These are phyloP conservation scores for Oligia strigilis DNA, from an alignment of 2,888 invertebrate species.

Conservation along the genomic window DNA sequence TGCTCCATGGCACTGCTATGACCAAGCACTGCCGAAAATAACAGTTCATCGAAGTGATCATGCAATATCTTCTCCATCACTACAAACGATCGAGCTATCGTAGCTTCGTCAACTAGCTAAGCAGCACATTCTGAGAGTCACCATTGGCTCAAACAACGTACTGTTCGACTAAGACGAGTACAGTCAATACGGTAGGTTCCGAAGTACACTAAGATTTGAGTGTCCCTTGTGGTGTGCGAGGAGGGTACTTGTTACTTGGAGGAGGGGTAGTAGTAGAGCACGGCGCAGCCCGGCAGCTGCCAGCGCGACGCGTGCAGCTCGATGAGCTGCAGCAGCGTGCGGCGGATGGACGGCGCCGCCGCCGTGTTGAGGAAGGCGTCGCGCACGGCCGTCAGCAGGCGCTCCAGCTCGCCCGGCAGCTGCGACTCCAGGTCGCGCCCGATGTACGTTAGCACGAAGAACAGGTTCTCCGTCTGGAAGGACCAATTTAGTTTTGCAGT, in stretches of 20 bases:
- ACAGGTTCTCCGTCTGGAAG: conserved; percentile 95
- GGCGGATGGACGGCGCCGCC: conserved; percentile 94
- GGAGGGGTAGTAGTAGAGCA: conserved; percentile 96
- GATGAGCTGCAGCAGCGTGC: conserved; percentile 96
- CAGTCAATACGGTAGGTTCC: no score
- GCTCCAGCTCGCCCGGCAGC: conserved; percentile 94
- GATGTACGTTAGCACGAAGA: conserved; percentile 96
- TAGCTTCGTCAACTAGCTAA: conserved; percentile 2
- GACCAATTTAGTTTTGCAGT: background rate
- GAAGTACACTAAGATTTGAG: background rate
- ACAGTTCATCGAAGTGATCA: background rate
- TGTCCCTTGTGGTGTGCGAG: background rate
- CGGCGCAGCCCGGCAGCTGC: conserved; percentile 97
- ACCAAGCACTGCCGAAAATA: background rate
- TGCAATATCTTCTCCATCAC: conserved; percentile 2
- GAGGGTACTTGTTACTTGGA: conserved; percentile 82
- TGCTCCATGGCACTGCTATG: conserved; percentile 3
- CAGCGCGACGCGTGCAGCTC: conserved; percentile 97
- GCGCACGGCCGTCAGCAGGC: conserved; percentile 94
- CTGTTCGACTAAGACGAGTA: background rate
- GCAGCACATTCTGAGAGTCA: conserved; percentile 10
- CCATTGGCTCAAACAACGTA: background rate
- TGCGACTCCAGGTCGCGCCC: conserved; percentile 96
- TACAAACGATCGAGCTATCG: conserved; percentile 1
- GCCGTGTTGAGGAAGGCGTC: conserved; percentile 96